These are phyloP conservation scores for Teleopsis dalmanni DNA, from an alignment of 1,140 invertebrate species.

Conservation along the genomic window DNA sequence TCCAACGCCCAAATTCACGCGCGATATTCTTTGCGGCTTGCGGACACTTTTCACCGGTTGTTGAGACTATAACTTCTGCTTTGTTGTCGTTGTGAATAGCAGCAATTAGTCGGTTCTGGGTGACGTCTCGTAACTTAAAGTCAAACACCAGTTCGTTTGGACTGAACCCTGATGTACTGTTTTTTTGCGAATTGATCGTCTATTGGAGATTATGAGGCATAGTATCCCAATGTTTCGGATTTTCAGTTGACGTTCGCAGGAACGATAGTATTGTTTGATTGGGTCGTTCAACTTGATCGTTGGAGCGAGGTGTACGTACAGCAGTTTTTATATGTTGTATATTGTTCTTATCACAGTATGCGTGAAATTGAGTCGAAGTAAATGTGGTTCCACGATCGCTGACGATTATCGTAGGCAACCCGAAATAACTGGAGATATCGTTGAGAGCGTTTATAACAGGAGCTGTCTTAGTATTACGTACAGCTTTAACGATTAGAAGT, in stretches of 20 bases:
- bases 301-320: slow-evolving; percentile 13
- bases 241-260: too few relatives aligned
- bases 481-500: slow-evolving; percentile 10
- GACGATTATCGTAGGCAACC: slow-evolving; percentile 18
- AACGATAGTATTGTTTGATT: too few relatives aligned
- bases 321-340: slow-evolving; percentile 12
- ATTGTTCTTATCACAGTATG: slow-evolving; percentile 6
- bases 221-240: not conserved
- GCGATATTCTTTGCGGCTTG: not conserved
- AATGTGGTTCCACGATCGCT: slow-evolving; percentile 18
- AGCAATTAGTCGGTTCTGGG: not conserved
- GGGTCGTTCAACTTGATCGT: slow-evolving; percentile 22
- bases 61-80: not conserved
- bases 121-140: not conserved
- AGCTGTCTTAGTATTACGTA: slow-evolving; percentile 14
- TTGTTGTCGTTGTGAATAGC: not conserved
- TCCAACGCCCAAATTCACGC: not conserved
- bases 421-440: too few relatives aligned
- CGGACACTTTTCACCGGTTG: not conserved
- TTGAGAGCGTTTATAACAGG: slow-evolving; percentile 15
- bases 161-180: not conserved
- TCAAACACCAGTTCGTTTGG: slow-evolving; percentile 1
- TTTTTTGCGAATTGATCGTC: not conserved
- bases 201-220: not conserved
- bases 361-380: slow-evolving; percentile 6